Conservation (phyloP, 2,888 invertebrate genomes). For the Anthrax anthrax region DNA sequence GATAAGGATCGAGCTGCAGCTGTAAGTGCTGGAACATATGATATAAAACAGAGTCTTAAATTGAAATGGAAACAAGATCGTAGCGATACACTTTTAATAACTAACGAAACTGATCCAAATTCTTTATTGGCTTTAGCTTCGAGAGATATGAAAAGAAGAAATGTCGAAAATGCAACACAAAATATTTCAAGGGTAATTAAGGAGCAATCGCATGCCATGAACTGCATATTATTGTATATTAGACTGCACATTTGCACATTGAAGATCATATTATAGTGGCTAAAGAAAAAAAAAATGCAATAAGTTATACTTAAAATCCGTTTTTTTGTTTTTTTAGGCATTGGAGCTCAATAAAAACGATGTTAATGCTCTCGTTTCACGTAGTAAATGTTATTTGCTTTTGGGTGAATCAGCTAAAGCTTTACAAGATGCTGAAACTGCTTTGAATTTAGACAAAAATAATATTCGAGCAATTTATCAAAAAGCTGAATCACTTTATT, state of each 20-base stretch:
- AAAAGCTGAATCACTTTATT: slow-evolving; percentile 86
- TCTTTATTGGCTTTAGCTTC: slow-evolving; percentile 61
- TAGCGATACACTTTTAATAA: slow-evolving; percentile 53
- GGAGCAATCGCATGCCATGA: no score
- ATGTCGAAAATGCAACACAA: slow-evolving; percentile 53
- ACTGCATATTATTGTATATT: no score
- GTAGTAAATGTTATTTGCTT: slow-evolving; percentile 77
- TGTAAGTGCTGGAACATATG: slow-evolving; percentile 59
- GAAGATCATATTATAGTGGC: no score
- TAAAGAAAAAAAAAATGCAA: no score
- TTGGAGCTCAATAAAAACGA: slow-evolving; percentile 73
- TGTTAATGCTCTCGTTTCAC: slow-evolving; percentile 70
- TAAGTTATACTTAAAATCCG: no score
- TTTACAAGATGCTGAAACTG: slow-evolving; percentile 63
- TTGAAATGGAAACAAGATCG: slow-evolving; percentile 66
- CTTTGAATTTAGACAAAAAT: slow-evolving; percentile 55
- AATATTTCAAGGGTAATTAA: slow-evolving; percentile 59
- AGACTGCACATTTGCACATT: no score
- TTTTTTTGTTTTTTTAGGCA: slow-evolving; percentile 42
- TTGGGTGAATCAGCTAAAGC: slow-evolving; percentile 74
- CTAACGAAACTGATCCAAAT: slow-evolving; percentile 64
- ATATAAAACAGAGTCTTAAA: slow-evolving; percentile 72
- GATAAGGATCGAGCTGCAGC: slow-evolving; percentile 86
- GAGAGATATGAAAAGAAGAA: slow-evolving; percentile 61
- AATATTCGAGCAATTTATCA: slow-evolving; percentile 65